phyloP scores from a whole-genome alignment of 2,113 vertebrate genomes.

The Hippocampus guttulatus region DNA sequence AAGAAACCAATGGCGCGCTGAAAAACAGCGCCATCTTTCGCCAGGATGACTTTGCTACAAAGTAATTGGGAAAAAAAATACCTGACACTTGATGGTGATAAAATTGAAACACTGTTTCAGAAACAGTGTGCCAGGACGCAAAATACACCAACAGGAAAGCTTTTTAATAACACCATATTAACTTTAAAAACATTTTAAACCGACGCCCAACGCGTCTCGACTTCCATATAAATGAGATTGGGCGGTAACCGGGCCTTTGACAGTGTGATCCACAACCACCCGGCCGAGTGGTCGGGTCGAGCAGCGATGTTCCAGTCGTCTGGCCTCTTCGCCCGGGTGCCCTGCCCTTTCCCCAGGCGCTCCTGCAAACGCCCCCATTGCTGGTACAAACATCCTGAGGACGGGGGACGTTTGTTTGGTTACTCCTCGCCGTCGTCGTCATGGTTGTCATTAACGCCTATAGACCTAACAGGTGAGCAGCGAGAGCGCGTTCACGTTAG shows the following conservation, averaged over 20 bases:
- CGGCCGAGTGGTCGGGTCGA: neutral
- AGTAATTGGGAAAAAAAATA: neutral
- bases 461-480: conserved; percentile 48
- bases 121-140: neutral
- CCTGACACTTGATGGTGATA: neutral
- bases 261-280: neutral
- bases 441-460: neutral
- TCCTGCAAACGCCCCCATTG: conserved; percentile 61
- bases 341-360: conserved; percentile 45
- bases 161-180: neutral
- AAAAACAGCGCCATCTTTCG: conserved; percentile 22
- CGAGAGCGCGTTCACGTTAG: neutral
- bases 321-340: conserved; percentile 46
- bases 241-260: neutral
- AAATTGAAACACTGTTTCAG: neutral
- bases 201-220: neutral
- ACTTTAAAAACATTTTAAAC: neutral
- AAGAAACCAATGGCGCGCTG: neutral
- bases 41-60: conserved; percentile 8
- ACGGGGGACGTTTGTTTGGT: neutral
- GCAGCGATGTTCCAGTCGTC: conserved; percentile 61
- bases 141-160: neutral
- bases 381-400: conserved; percentile 55
- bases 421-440: neutral
- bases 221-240: conserved; percentile 18